These are phyloP conservation scores for Trichacis sp. DNA, from an alignment of 2,888 invertebrate genomes.

Conservation along the genomic window DNA sequence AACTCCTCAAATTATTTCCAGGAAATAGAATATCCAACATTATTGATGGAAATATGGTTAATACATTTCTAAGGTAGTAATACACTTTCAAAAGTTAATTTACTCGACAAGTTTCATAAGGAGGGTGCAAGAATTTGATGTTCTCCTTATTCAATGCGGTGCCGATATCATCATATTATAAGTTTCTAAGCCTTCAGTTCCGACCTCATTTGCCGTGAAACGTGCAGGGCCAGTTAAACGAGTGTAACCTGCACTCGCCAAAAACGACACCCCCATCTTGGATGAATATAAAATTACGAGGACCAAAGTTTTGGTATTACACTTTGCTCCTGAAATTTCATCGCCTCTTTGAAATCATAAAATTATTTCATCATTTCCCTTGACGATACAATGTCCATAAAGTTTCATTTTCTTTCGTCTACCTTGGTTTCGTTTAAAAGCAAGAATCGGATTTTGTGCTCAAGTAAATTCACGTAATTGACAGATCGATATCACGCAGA, in stretches of 20 bases:
- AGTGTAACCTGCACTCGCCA: slow-evolving; percentile 26
- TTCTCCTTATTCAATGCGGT: no score
- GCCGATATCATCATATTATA: no score
- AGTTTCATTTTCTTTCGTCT: background rate
- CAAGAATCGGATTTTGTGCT: background rate
- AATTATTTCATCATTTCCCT: background rate
- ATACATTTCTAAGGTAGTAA: no score
- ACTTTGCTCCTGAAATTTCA: background rate
- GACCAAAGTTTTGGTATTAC: slow-evolving; percentile 13
- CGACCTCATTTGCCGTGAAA: slow-evolving; percentile 33
- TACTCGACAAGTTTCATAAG: no score
- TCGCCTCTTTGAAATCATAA: slow-evolving; percentile 12
- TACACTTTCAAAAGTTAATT: no score
- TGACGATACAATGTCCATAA: background rate
- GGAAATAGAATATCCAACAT: no score
- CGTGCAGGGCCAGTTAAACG: slow-evolving; percentile 31
- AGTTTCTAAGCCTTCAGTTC: slow-evolving; percentile 36
- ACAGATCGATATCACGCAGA: background rate
- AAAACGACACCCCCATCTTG: slow-evolving; percentile 14
- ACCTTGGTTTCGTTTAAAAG: background rate
- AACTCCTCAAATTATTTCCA: no score
- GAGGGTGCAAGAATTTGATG: no score
- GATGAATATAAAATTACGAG: slow-evolving; percentile 32
- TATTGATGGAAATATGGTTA: no score
- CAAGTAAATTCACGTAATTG: background rate